phyloP scores from a whole-genome alignment of 2,888 invertebrate genomes.

The Euproctis similis region DNA sequence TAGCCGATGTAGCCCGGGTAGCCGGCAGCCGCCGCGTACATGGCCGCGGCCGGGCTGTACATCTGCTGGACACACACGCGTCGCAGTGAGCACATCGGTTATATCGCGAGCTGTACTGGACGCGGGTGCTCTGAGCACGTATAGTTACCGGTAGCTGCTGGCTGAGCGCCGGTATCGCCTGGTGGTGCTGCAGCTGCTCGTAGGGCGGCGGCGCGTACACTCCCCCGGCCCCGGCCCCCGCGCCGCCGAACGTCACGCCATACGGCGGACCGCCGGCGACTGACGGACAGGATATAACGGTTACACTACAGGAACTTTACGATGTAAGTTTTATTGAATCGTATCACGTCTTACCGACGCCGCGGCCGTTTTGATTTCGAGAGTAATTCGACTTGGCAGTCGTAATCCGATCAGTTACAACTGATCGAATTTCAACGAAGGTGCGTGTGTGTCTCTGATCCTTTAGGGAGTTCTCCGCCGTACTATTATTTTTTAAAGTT shows the following conservation, averaged over 20 bases:
- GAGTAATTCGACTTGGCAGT: too few species aligned
- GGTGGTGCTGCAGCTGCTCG: slow-evolving; percentile 79
- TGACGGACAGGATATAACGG: too few species aligned
- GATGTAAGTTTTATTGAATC: too few species aligned
- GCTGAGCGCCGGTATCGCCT: slow-evolving; percentile 57
- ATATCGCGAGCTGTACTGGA: neutral
- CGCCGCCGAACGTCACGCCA: slow-evolving; percentile 70
- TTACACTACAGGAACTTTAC: too few species aligned
- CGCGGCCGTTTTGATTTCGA: too few species aligned
- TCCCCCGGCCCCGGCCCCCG: slow-evolving; percentile 73
- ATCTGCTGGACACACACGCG: slow-evolving; percentile 57
- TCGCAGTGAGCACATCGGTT: too few species aligned
- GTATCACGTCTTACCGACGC: too few species aligned
- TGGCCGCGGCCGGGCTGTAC: slow-evolving; percentile 82
- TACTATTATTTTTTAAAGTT: too few species aligned
- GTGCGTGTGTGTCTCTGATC: too few species aligned
- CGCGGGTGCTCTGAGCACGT: neutral
- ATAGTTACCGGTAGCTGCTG: slow-evolving; percentile 60
- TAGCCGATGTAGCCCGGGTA: slow-evolving; percentile 85
- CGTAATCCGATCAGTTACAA: too few species aligned
- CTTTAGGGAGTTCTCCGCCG: too few species aligned
- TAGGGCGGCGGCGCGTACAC: slow-evolving; percentile 82
- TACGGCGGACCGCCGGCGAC: slow-evolving; percentile 79
- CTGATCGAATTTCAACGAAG: too few species aligned
- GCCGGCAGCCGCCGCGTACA: slow-evolving; percentile 81